Base-by-base conservation (phyloP, 2,888 invertebrate genomes). In the Scrobipalpa costella region DNA sequence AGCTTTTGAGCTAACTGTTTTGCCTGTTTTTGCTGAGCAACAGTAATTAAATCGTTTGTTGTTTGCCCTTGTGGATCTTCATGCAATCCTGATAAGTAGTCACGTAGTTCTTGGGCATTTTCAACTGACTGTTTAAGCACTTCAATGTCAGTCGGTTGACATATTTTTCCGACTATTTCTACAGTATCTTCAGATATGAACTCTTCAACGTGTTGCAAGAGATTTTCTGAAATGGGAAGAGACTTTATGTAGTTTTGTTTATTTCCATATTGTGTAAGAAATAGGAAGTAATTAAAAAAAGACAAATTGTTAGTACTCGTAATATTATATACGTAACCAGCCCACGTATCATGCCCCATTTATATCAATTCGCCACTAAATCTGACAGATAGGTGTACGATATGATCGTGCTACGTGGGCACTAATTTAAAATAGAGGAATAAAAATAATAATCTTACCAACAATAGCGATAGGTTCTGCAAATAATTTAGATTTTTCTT, bases 141-240 rank as follows among this genome's bases (percentile, higher is more conserved):
- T 62, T 75, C 72, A 27, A 66, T 62, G 13, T 78, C 71, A 0
- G 72, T 62, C 2, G 67, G 17, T 47, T 68, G 50, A 6, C 74
- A 71, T 33, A 84, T 57, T 63, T 80, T 67, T 5, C 69, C 68
- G 0, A 83, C 67, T 1, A 69, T 63, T 68, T 78, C 71, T 17
- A 69, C 65, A 38, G 75, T 65, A 60, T 82, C 76, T 11, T 74
- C 71, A 44, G 78, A 75, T 61, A 81, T 67, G 65, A 77, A 83
- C 59, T 83, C 74, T 63, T 81, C 71, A 50, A 85, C 78, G 66
- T 77, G 73, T 47, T 75, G 68, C 50, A 78, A 68, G n/a, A 85
- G 66, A 44, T 63, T 62, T 36, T 65, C 71, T 73, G 68, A 61
- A 71, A 67, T 38, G 17, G 49, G 36, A 21, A 62, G 61, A 57